Base-by-base conservation (phyloP, 2,888 invertebrate genomes). In the Harpalus rubripes region DNA sequence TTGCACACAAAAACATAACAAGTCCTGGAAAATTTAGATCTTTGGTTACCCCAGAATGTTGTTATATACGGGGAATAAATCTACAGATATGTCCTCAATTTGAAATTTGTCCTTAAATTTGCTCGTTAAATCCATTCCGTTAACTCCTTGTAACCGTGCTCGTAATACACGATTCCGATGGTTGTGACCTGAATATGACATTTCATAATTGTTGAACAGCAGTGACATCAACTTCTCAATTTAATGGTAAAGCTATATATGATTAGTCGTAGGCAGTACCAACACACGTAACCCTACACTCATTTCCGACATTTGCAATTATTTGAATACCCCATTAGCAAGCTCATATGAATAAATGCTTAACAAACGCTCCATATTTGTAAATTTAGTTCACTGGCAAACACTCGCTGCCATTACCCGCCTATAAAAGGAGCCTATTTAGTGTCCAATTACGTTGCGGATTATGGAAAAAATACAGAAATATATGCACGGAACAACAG, bases 321-420 rank as follows among this genome's bases (percentile, higher is more conserved):
- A 81, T 81, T 65, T 81, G 81, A 63, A 81, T 81, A 81, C 32
- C 72, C 72, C 26, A 74, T 61, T 79, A 61, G 61, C 61, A 15
- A 79, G 52, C 61, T 61, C 59, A 63, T 65, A 61, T 81, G 63
- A 81, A 81, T 81, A 81, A 80, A 81, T 65, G 63, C 16, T 22
- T 65, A 81, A 63, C 44, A 61, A 80, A 61, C 79, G 12, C 41
- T 26, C 81, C 81, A 81, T 81, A 81, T 81, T 81, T 81, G 81
- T 81, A 81, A 63, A 81, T 81, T 81, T 81, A 81, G 81, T 81
- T 81, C 81, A 81, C 58, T 61, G 39, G 41, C 61, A 61, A 58
- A 61, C 61, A 79, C 79, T 32, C 79, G 72, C 44, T 74, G 72
- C 79, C 61, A 79, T 79, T 79, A 79, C 39, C 39, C 58, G 61